Conservation (phyloP, 2,113 vertebrate species). For the Enhydra lutris region DNA sequence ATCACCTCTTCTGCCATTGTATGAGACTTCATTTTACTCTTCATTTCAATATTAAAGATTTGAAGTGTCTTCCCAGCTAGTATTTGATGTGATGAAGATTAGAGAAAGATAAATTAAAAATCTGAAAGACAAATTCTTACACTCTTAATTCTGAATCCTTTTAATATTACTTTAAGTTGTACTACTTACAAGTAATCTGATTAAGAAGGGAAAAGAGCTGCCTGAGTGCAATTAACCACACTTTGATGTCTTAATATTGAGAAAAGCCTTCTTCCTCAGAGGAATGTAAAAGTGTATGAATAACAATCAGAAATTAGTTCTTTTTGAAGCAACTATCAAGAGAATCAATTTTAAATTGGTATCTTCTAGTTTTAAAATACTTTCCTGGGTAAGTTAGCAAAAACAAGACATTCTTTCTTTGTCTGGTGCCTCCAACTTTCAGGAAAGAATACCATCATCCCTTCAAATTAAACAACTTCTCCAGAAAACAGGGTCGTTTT, state of each 20-base stretch:
- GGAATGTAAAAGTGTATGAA: background rate
- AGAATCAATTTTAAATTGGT: background rate
- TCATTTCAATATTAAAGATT: conserved; percentile 97
- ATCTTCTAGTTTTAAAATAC: background rate
- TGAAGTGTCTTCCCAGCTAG: conserved; percentile 95
- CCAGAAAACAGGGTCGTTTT: background rate
- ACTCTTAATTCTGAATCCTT: background rate
- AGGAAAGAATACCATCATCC: background rate
- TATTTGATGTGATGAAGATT: background rate
- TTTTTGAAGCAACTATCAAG: background rate
- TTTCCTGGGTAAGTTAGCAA: background rate
- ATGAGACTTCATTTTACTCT: conserved; percentile 96
- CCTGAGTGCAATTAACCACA: background rate
- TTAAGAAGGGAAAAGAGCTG: background rate
- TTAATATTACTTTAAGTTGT: background rate
- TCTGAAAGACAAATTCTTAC: background rate
- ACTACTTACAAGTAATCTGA: background rate
- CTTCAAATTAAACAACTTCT: background rate
- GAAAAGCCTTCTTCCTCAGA: background rate
- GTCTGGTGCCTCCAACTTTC: background rate
- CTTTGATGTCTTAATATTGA: background rate
- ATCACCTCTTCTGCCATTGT: conserved; percentile 93
- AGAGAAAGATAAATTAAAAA: conserved; percentile 18
- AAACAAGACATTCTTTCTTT: background rate
- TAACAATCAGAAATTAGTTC: background rate